Percentiles rank a stretch among this genome's conserved stretches.
phyloP scores from a whole-genome alignment of 2,113 vertebrate species.

The Craseonycteris thonglongyai region DNA sequence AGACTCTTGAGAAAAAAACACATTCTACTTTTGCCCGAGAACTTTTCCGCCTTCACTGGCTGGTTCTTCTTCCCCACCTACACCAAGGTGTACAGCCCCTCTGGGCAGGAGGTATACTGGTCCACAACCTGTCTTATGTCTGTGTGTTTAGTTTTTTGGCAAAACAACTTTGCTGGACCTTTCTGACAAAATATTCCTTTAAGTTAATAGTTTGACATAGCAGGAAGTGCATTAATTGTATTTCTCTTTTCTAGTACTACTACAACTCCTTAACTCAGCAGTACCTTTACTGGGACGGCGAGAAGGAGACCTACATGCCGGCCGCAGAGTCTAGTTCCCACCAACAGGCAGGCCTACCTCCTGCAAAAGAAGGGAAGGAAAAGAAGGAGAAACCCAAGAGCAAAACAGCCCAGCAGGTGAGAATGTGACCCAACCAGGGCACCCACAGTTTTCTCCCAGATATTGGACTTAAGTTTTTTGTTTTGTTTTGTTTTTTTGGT shows the following conservation, averaged over 20 bases:
- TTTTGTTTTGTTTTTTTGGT: neutral
- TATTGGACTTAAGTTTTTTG: neutral
- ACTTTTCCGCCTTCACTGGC: neutral
- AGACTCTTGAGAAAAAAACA: neutral
- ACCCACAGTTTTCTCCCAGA: neutral
- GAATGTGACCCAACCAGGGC: neutral
- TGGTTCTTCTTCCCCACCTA: neutral
- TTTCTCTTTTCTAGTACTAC: conserved; percentile 87
- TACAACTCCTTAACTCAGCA: conserved; percentile 98
- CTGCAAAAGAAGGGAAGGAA: conserved; percentile 88
- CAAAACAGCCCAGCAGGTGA: conserved; percentile 98
- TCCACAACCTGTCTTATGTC: neutral
- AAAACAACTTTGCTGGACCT: neutral
- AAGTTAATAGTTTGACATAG: neutral
- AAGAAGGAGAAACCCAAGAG: conserved; percentile 99
- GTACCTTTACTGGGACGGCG: conserved; percentile 97
- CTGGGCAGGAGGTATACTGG: neutral
- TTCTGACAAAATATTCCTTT: neutral
- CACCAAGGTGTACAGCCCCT: neutral
- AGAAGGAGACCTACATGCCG: conserved; percentile 93
- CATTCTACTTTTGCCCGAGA: neutral
- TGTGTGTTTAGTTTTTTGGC: neutral
- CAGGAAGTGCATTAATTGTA: neutral
- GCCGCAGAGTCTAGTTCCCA: conserved; percentile 81
- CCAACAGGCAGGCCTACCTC: conserved; percentile 75